Conservation (phyloP, 2,113 vertebrate species). For the Antennarius striatus region DNA sequence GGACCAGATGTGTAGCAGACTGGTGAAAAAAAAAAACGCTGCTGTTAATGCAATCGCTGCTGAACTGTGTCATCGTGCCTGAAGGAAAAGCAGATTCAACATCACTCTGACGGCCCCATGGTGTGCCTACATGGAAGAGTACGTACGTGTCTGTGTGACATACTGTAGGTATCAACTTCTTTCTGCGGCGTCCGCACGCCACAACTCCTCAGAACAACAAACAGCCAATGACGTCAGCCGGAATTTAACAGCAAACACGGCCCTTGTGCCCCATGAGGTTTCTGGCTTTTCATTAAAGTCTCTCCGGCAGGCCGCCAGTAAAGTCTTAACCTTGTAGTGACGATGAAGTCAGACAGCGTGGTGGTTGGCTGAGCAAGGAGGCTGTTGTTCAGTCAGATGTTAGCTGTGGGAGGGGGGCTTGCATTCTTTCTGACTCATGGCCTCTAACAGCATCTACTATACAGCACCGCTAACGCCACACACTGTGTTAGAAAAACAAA, state of each 20-base stretch:
- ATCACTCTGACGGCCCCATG: constrained; percentile 21
- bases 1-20: constrained; percentile 78
- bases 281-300: constrained; percentile 49
- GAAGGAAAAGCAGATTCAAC: constrained; percentile 51
- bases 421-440: constrained; percentile 64
- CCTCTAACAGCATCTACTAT: constrained; percentile 33
- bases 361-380: constrained; percentile 41
- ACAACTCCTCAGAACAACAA: constrained; percentile 34
- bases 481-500: not conserved
- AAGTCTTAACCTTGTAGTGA: constrained; percentile 56
- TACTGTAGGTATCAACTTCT: constrained; percentile 25
- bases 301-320: constrained; percentile 31
- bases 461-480: constrained; percentile 10
- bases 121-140: constrained; percentile 2
- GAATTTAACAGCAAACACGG: constrained; percentile 21
- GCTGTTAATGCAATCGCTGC: constrained; percentile 64
- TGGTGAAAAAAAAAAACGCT: constrained; percentile 63
- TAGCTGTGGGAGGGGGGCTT: constrained; percentile 53
- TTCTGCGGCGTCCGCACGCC: constrained; percentile 21
- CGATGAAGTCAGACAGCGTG: constrained; percentile 52
- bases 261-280: constrained; percentile 25
- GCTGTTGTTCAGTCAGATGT: constrained; percentile 59
- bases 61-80: constrained; percentile 68
- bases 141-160: constrained; percentile 31
- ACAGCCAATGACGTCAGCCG: constrained; percentile 34